These are phyloP conservation scores for Mirounga angustirostris DNA, from an alignment of 2,113 vertebrate genomes.

Conservation along the genomic window DNA sequence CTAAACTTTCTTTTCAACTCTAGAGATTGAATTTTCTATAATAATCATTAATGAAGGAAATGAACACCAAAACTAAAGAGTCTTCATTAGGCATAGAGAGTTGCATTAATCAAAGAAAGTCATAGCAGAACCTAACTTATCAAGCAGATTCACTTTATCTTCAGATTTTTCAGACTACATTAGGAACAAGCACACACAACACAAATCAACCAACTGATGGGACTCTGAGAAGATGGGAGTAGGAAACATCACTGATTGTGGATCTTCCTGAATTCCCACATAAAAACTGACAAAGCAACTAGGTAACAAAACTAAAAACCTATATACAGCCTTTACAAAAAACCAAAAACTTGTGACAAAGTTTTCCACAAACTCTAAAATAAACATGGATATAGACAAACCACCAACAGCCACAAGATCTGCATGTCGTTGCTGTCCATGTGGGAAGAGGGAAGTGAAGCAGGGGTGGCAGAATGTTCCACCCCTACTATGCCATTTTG, in stretches of 20 bases:
- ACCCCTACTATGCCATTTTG: neutral
- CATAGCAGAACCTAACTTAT: neutral
- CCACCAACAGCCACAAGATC: neutral
- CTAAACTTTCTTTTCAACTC: neutral
- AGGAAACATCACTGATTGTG: neutral
- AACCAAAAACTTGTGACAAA: neutral
- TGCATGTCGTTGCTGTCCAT: neutral
- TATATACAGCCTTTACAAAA: neutral
- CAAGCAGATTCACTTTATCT: slow-evolving; percentile 22
- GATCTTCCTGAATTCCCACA: neutral
- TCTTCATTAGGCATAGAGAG: neutral
- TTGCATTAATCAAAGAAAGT: neutral
- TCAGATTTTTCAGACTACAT: neutral
- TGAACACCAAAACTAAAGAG: neutral
- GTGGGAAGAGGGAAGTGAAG: neutral
- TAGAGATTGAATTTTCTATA: neutral
- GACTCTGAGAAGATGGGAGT: neutral
- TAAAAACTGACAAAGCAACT: slow-evolving; percentile 31
- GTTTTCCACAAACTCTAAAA: neutral
- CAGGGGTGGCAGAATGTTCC: neutral
- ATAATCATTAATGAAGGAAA: slow-evolving; percentile 15
- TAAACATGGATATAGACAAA: slow-evolving; percentile 21
- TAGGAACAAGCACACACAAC: neutral
- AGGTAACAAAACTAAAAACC: neutral
- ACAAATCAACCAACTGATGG: neutral